Conservation (phyloP, 2,797 vertebrate species). For the Denticeps clupeoides region DNA sequence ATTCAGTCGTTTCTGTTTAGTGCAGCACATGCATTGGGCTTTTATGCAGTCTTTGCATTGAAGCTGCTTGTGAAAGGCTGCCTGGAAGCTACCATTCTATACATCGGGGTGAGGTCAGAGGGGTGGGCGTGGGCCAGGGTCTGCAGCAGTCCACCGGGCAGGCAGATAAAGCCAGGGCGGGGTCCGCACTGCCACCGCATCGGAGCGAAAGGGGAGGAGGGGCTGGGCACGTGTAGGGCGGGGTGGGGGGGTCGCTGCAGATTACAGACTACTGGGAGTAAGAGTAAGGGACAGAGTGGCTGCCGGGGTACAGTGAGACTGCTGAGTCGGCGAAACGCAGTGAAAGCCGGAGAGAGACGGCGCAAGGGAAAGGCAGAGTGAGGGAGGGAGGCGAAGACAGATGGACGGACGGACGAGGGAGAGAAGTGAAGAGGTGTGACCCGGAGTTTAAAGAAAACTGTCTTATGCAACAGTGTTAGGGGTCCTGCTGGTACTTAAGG, state of each 20-base stretch:
- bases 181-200: conserved; percentile 6
- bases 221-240: no score
- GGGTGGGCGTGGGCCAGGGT: no score
- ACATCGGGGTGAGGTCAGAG: conserved; percentile 41
- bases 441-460: no score
- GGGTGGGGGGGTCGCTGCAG: neutral
- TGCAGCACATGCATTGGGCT: no score
- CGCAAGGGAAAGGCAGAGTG: no score
- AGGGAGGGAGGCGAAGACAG: no score
- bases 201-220: conserved; percentile 4
- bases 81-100: conserved; percentile 82
- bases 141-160: neutral
- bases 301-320: neutral
- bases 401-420: no score
- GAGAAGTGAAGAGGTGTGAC: no score
- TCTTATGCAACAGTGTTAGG: neutral
- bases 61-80: conserved; percentile 32
- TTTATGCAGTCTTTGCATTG: neutral
- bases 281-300: neutral
- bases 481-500: neutral
- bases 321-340: conserved; percentile 1
- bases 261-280: neutral
- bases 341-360: neutral
- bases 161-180: neutral
- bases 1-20: no score